Conservation (phyloP, 2,888 invertebrate species). For the Sarcophaga carnaria region DNA sequence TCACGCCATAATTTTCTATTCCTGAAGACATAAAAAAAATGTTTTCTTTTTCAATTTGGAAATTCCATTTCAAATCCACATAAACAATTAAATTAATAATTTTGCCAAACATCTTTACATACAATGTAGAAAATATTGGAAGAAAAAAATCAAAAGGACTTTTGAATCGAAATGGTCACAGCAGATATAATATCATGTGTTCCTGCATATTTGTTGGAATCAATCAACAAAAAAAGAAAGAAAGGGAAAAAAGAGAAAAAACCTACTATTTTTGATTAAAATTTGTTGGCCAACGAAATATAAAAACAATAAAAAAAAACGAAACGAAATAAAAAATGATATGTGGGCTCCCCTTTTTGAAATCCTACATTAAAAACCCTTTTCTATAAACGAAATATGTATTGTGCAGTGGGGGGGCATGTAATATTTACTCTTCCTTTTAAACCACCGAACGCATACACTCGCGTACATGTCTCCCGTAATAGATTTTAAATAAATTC, state of each 20-base stretch:
- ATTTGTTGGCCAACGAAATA: constrained; percentile 59
- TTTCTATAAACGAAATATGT: constrained; percentile 50
- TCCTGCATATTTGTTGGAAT: constrained; percentile 58
- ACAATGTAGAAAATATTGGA: constrained; percentile 10
- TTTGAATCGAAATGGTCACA: constrained; percentile 9
- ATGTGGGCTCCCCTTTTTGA: not conserved
- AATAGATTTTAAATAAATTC: constrained; percentile 5
- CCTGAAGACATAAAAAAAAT: too few species aligned
- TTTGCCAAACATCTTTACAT: not conserved
- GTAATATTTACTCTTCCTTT: constrained; percentile 50
- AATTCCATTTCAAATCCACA: not conserved
- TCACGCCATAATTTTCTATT: too few species aligned
- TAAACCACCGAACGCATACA: not conserved
- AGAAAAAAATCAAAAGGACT: not conserved
- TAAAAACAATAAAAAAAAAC: constrained; percentile 42
- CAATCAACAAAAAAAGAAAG: constrained; percentile 55
- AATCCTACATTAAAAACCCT: constrained; percentile 42
- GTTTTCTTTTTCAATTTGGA: not conserved
- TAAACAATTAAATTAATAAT: not conserved
- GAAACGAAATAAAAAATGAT: not conserved
- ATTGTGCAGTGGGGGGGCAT: not conserved
- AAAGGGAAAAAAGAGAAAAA: not conserved
- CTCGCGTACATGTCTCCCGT: not conserved
- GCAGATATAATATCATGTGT: not conserved
- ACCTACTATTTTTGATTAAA: constrained; percentile 70